These are phyloP conservation scores for Carapus acus DNA, from an alignment of 2,797 vertebrate genomes.

Conservation along the genomic window DNA sequence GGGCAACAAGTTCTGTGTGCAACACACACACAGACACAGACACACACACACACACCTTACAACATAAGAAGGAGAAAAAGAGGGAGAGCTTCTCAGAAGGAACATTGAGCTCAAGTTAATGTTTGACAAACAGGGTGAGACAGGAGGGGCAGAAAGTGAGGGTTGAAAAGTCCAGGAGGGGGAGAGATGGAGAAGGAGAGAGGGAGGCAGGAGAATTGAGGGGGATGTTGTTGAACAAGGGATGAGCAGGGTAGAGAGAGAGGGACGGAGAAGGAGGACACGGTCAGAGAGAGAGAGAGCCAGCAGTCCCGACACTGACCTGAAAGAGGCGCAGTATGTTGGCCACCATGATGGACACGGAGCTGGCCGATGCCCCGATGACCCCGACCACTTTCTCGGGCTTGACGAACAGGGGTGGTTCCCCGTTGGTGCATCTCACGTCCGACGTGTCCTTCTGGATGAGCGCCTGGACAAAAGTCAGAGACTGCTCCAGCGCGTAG, in stretches of 20 bases:
- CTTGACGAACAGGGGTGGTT: constrained; percentile 89
- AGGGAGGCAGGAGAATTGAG: too few relatives aligned
- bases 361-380: constrained; percentile 89
- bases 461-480: constrained; percentile 94
- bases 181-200: background rate
- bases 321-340: constrained; percentile 95
- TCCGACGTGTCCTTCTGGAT: constrained; percentile 96
- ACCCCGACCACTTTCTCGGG: constrained; percentile 94
- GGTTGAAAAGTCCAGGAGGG: too few relatives aligned
- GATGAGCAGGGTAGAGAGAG: background rate
- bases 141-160: too few relatives aligned
- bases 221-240: too few relatives aligned
- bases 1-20: too few relatives aligned
- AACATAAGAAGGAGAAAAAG: too few relatives aligned
- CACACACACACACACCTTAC: too few relatives aligned
- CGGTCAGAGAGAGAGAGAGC: constrained; percentile 2
- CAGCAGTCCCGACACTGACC: constrained; percentile 67
- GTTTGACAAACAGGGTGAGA: too few relatives aligned
- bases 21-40: too few relatives aligned
- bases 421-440: constrained; percentile 91
- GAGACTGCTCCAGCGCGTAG: constrained; percentile 92
- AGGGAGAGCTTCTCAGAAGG: too few relatives aligned
- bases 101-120: too few relatives aligned
- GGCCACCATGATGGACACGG: constrained; percentile 96
- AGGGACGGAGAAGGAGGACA: background rate